These are phyloP conservation scores for Chrysopilus asiliformis DNA, from an alignment of 2,888 invertebrate genomes.

Conservation along the genomic window DNA sequence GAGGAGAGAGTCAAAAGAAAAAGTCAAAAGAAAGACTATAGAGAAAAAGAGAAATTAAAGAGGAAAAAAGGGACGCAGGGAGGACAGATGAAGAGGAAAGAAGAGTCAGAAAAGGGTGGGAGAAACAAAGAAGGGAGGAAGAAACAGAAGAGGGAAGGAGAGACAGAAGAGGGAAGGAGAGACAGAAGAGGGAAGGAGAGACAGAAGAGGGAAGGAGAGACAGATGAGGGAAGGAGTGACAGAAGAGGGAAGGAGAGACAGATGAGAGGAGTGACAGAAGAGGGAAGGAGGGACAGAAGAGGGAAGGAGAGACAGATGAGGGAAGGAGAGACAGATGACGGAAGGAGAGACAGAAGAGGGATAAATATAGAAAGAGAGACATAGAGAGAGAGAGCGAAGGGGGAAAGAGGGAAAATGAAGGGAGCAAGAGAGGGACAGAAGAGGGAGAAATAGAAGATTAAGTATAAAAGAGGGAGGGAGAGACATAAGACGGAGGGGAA, in stretches of 20 bases:
- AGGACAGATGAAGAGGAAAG: not conserved
- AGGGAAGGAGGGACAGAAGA: not conserved
- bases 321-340: not conserved
- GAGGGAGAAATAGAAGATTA: not conserved
- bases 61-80: not conserved
- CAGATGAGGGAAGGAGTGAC: not conserved
- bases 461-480: not conserved
- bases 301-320: not conserved
- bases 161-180: no score
- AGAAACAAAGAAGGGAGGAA: not conserved
- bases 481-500: not conserved
- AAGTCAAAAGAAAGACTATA: not conserved
- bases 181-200: no score
- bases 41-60: not conserved
- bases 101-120: not conserved
- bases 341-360: not conserved
- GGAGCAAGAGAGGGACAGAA: not conserved
- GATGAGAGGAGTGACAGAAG: not conserved
- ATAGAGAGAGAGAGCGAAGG: not conserved
- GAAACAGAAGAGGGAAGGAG: no score
- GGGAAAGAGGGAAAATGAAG: not conserved
- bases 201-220: no score
- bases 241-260: not conserved
- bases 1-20: not conserved
- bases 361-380: not conserved